These are phyloP conservation scores for Lycopodina hypogea DNA, from an alignment of 37 sponge, comb jelly and placozoan species.

Conservation along the genomic window DNA sequence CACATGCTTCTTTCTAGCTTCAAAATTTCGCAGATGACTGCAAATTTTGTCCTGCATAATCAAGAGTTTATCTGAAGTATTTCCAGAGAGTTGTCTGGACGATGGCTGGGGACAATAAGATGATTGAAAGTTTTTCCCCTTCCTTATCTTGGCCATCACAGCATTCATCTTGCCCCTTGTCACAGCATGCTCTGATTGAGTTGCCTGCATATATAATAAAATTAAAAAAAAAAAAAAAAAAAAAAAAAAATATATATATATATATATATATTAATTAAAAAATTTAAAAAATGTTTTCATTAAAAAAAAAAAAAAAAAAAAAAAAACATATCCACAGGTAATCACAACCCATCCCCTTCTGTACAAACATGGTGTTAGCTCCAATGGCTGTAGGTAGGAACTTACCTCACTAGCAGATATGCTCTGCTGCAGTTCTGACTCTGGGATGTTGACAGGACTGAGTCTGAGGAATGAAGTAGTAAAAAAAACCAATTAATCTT, in stretches of 20 bases:
- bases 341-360: no score
- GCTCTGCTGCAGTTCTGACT: no score
- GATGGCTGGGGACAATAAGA: neutral
- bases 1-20: slow-evolving; percentile 3
- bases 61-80: slow-evolving; percentile 11
- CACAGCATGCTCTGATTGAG: slow-evolving; percentile 28
- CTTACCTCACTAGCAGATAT: no score
- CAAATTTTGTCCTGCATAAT: slow-evolving; percentile 19
- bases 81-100: slow-evolving; percentile 4
- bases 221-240: neutral
- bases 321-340: neutral
- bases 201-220: neutral
- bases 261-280: no score
- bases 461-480: no score
- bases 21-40: slow-evolving; percentile 6
- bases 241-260: no score
- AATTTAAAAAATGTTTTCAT: no score
- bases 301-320: neutral
- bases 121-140: neutral
- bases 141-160: slow-evolving; percentile 34
- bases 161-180: slow-evolving; percentile 49
- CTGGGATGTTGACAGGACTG: no score
- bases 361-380: no score
- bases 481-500: no score
- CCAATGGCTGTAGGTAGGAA: no score